A percentile compares a stretch with the other conserved stretches of the same genome.
These are phyloP conservation scores for Cetoscarus ocellatus DNA, from an alignment of 2,797 vertebrate species.

Conservation along the genomic window DNA sequence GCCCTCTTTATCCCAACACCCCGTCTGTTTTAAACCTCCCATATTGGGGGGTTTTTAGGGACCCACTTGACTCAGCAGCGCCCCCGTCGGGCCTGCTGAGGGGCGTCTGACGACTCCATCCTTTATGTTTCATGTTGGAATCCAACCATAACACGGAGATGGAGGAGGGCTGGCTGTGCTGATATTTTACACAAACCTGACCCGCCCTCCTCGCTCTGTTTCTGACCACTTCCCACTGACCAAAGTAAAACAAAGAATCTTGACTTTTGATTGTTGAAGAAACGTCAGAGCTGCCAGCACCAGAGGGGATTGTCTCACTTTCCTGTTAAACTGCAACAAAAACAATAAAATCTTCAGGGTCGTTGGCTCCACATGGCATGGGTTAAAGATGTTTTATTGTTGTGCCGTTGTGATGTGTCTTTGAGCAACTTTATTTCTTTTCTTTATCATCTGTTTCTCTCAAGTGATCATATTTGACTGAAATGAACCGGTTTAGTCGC, in stretches of 20 bases:
- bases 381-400: slow-evolving; percentile 76
- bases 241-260: slow-evolving; percentile 76
- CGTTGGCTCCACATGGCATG: slow-evolving; percentile 71
- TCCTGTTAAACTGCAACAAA: slow-evolving; percentile 31
- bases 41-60: slow-evolving; percentile 81
- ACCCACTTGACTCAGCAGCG: slow-evolving; percentile 39
- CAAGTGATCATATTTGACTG: not conserved
- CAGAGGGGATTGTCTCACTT: slow-evolving; percentile 59
- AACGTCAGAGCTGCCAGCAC: slow-evolving; percentile 67
- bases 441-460: slow-evolving; percentile 5
- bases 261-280: slow-evolving; percentile 68
- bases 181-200: slow-evolving; percentile 43
- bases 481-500: not conserved
- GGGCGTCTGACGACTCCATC: slow-evolving; percentile 58
- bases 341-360: slow-evolving; percentile 8
- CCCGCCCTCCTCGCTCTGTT: slow-evolving; percentile 36
- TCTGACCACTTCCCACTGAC: slow-evolving; percentile 78
- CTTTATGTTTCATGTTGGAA: slow-evolving; percentile 75
- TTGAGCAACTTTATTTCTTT: slow-evolving; percentile 66
- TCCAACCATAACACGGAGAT: slow-evolving; percentile 59
- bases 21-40: slow-evolving; percentile 65
- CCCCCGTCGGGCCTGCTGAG: slow-evolving; percentile 41
- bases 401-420: slow-evolving; percentile 65
- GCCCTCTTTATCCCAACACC: not conserved
- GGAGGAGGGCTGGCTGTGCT: slow-evolving; percentile 34